These are phyloP conservation scores for Temnothorax unifasciatus DNA, from an alignment of 2,888 invertebrate genomes.

Conservation along the genomic window DNA sequence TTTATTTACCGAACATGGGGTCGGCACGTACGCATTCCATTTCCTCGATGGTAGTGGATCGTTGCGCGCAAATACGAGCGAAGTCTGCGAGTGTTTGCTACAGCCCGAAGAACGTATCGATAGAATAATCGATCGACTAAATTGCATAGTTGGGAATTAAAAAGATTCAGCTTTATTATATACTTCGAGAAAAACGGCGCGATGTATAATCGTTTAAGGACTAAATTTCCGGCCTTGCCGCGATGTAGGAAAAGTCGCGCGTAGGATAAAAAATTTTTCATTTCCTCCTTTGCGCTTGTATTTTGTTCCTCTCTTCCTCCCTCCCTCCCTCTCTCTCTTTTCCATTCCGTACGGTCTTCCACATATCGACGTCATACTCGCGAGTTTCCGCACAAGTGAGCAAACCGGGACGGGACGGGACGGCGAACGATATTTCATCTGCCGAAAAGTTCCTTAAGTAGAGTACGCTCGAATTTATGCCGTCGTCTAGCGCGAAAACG, in stretches of 20 bases:
- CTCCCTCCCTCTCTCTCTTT: background rate
- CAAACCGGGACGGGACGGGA: slow-evolving; percentile 17
- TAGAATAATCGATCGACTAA: background rate
- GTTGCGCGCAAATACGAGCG: slow-evolving; percentile 7
- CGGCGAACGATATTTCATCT: slow-evolving; percentile 73
- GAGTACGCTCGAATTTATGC: slow-evolving; percentile 53
- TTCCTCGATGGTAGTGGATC: background rate
- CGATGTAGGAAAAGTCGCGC: background rate
- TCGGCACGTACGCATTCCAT: slow-evolving; percentile 14
- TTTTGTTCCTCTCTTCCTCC: background rate
- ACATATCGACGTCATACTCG: slow-evolving; percentile 47
- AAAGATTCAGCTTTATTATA: background rate
- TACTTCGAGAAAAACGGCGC: background rate
- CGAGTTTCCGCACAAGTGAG: slow-evolving; percentile 37
- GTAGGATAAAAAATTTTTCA: slow-evolving; percentile 18
- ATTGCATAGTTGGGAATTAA: background rate
- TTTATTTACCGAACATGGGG: slow-evolving; percentile 30
- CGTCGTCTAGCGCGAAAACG: slow-evolving; percentile 22
- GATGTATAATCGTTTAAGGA: background rate
- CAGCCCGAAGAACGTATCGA: background rate
- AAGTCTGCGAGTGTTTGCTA: background rate
- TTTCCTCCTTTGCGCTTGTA: slow-evolving; percentile 31
- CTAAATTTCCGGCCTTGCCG: background rate
- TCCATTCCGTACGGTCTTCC: slow-evolving; percentile 29
- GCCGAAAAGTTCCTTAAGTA: slow-evolving; percentile 74